Evolutionary conservation across 1,140 invertebrate species (phyloP), one percentile per base, ranked within the genome.

Genomic region (Papilio helenus): DNA sequence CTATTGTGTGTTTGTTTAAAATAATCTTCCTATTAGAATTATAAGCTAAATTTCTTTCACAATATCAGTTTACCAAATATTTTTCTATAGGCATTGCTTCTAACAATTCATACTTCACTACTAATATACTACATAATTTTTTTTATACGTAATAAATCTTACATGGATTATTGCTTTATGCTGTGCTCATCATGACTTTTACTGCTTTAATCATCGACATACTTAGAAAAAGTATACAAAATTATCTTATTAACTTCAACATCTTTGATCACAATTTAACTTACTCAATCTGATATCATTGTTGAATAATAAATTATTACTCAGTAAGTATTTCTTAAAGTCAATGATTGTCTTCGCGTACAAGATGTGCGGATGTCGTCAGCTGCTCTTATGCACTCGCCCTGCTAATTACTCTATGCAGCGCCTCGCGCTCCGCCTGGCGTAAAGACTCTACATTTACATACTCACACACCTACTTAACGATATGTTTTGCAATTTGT

Each of bases 351-450:
- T 26, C 14, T 20, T n/a, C 26, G 29, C 49, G 23, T 65, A 58
- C 73, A 42, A 20, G 29, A 39, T 16, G 61, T 74, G 42, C 72
- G 74, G 78, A 76, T 58, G 79, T 74, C 76, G 80, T 79, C 80
- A 81, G 71, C 80, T 81, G 80, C 77, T 72, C 73, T 61, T 61
- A 77, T 73, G 77, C 77, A 76, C 78, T 81, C 49, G 72, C 72
- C 49, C 49, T 29, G 68, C 80, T 81, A 81, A 81, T 81, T 81
- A 78, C 76, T 80, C 49, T 39, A 26, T 77, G 49, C 72, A 79
- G 72, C 73, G 29, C 76, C 49, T 74, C 61, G 71, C 58, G 42
- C 72, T 74, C 71, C n/a, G 23, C 29, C 12, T 65, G 42, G 34
- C 71, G 29, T 4, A 39, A 8, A 8, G 34, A 68, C 61, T 77